A percentile compares a stretch with the other conserved stretches of the same genome.
phyloP scores from a whole-genome alignment of 2,113 vertebrate genomes.

The Apteryx owenii region DNA sequence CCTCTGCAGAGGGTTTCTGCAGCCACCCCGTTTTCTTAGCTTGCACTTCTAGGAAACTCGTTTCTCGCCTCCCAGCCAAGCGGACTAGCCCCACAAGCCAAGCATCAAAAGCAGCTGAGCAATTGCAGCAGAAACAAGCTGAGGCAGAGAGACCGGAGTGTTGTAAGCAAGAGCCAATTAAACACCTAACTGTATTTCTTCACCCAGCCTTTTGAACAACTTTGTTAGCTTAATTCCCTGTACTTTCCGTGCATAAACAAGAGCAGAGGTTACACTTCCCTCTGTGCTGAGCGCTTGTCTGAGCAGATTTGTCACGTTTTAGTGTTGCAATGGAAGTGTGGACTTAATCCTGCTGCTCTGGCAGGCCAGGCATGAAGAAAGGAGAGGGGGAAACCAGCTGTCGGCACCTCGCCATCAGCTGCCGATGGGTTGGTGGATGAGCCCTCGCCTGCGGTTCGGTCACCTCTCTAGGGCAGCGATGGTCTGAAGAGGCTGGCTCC shows the following conservation, averaged over 20 bases:
- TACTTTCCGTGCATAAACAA: not conserved
- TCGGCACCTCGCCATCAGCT: too few species aligned
- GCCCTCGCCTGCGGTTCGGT: not conserved
- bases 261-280: slow-evolving; percentile 2
- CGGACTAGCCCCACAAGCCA: accelerated
- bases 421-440: not conserved
- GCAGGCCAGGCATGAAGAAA: too few species aligned
- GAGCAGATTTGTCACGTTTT: accelerated
- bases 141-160: not conserved
- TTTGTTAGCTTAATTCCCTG: not conserved
- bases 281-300: accelerated
- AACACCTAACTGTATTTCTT: not conserved
- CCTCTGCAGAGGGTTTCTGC: not conserved
- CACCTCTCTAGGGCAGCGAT: too few species aligned
- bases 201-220: not conserved
- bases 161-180: slow-evolving; percentile 14
- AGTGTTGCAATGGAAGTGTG: accelerated
- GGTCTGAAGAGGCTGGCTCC: too few species aligned
- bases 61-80: not conserved
- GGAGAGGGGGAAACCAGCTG: not conserved
- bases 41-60: slow-evolving; percentile 10
- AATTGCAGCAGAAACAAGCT: not conserved
- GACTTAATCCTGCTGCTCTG: too few species aligned
- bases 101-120: not conserved
- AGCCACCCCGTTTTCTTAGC: not conserved